Base-by-base conservation (phyloP, 2,888 invertebrate species). In the Epirrhoe alternata region DNA sequence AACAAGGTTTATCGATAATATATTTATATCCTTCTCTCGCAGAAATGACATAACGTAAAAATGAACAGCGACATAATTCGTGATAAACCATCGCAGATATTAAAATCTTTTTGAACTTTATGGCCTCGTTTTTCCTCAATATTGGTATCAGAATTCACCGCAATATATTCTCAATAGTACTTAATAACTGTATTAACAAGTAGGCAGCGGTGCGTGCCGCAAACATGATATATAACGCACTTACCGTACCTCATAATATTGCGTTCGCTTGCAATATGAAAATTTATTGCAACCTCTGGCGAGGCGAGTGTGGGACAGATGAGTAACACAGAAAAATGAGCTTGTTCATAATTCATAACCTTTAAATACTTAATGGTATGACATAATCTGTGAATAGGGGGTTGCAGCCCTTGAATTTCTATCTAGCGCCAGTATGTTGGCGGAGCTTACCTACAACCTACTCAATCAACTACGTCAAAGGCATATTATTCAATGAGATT, bases 231-330 rank as follows among this genome's bases (percentile, higher is more conserved):
- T 92, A 92, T 88, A 85, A 84, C 87, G 87, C 87, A 90, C 90
- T 91, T 75, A 85, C 79, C 80, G 78, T 87, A 85, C 88, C 84
- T 83, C 86, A 85, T 88, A 86, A 90, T 90, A 92, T 91, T 89
- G 87, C 90, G 87, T 86, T 87, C 87, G 85, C 88, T 85, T 86
- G 88, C 90, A 88, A 90, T 92, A 92, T 92, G 86, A 91, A 91
- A 92, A 92, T 92, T 90, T 92, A 92, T 92, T 85, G 87, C 88
- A 87, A 86, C 85, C 83, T 85, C 81, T 83, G 83, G 78, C 83
- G 83, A 80, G 80, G 65, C 61, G 80, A 86, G 84, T 84, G 80
- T 82, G 78, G 80, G 81, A 79, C 88, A 87, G 72, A 74, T 71
- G 72, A 69, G 64, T 72, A 69, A 63, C 66, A 62, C 54, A 67